These are phyloP conservation scores for Ardeotis arabs DNA, from an alignment of 2,113 vertebrate genomes.

Conservation along the genomic window DNA sequence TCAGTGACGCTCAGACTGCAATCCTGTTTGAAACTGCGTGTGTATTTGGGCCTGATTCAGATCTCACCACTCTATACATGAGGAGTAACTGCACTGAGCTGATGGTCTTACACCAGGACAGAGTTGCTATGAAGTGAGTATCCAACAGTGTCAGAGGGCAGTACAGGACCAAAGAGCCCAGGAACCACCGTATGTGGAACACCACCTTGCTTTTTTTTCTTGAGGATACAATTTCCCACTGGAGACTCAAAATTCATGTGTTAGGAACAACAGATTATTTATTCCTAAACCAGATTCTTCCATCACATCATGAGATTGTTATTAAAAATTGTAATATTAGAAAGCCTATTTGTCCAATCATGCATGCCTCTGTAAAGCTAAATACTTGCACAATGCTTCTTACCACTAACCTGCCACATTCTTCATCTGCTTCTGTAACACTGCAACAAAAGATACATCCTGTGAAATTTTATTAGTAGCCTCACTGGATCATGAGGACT, in stretches of 20 bases:
- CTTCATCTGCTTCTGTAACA: background rate
- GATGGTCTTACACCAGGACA: background rate
- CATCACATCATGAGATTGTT: background rate
- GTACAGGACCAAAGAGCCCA: background rate
- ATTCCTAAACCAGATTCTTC: background rate
- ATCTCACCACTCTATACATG: background rate
- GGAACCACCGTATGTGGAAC: background rate
- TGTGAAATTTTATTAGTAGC: background rate
- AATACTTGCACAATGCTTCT: background rate
- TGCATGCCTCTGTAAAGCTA: background rate
- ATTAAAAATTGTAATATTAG: background rate
- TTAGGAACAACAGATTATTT: background rate
- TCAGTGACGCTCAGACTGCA: background rate
- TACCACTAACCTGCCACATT: fast-evolving
- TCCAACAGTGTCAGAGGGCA: background rate
- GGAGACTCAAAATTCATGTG: background rate
- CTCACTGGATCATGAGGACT: background rate
- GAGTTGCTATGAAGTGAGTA: background rate
- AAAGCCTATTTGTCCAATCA: background rate
- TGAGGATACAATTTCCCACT: background rate
- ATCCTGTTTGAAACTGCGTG: background rate
- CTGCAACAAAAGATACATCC: background rate
- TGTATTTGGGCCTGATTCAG: background rate
- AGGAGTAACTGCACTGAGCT: background rate
- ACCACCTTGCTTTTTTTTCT: background rate